Base-by-base conservation (phyloP, 1,140 invertebrate genomes). In the Bradysia coprophila region DNA sequence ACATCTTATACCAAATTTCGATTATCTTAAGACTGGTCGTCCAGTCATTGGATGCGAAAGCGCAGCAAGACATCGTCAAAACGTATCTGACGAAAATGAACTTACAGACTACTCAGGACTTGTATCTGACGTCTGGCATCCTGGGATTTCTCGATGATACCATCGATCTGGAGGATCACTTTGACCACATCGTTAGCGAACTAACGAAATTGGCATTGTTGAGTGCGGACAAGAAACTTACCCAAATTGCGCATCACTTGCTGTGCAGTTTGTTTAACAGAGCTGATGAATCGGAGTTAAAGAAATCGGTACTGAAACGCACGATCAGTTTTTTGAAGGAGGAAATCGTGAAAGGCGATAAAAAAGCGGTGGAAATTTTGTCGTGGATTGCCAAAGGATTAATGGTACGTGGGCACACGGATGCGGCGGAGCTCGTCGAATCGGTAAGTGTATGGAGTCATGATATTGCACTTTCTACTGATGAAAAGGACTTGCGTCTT, bases 261-360 rank as follows among this genome's bases (percentile, higher is more conserved):
- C 43, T 61, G 10, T 61, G 58, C 31, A 59, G 55, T 31, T 38
- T 61, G 44, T 53, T 59, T 16, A 61, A 61, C 23, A 58, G 55
- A 41, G 52, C 51, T 41, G 52, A 56, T 10, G 41, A 47, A 10
- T 51, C 40, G 4, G 38, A 46, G 5, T 33, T 40, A 9, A 57
- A 59, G 36, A 45, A 44, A 2, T 22, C 36, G 1, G 49, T 51
- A 22, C 38, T 61, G 2, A 49, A 45, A 15, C 49, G 48, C 9
- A 48, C 51, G 9, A 43, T 51, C 0, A 21, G 45, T 0, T 41
- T 46, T 21, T 42, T 61, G 0, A 56, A 50, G 38, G 41, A 40
- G 4, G 47, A 50, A 11, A 45, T 61, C 9, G 57, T 56, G n/a
- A 42, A 46, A 18, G 49, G 51, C 1, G 55, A 60, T 43, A 42